Evolutionary conservation across 2,888 invertebrate species (phyloP).

Genomic region (Andrena flavipes): DNA sequence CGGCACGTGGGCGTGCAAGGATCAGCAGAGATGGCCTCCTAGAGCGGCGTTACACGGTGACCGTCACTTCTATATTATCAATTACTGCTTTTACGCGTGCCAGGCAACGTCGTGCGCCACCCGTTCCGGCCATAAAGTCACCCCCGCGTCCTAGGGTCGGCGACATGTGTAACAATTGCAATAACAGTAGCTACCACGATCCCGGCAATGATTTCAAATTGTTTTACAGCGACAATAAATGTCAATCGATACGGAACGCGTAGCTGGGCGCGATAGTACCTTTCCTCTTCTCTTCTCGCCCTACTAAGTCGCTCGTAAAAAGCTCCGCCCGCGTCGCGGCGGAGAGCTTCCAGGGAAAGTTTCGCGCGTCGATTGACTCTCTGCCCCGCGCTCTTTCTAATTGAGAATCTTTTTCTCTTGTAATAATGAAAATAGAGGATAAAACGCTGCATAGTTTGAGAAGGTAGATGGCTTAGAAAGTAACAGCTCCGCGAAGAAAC

Average conservation of each 20-base stretch:
- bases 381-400: background rate
- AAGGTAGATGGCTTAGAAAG: too few species aligned
- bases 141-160: slow-evolving; percentile 22
- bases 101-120: slow-evolving; percentile 4
- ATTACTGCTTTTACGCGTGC: slow-evolving; percentile 59
- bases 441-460: too few species aligned
- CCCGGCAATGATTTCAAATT: slow-evolving; percentile 72
- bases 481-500: too few species aligned
- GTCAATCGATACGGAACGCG: slow-evolving; percentile 62
- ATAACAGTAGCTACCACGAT: slow-evolving; percentile 71
- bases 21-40: slow-evolving; percentile 9
- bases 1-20: background rate
- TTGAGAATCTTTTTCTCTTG: slow-evolving; percentile 12
- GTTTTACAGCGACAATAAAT: slow-evolving; percentile 75
- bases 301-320: slow-evolving; percentile 10
- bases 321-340: background rate
- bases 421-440: background rate
- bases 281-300: background rate
- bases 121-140: slow-evolving; percentile 42
- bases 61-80: slow-evolving; percentile 50
- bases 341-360: slow-evolving; percentile 13
- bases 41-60: background rate
- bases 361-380: slow-evolving; percentile 31
- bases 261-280: background rate
- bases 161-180: slow-evolving; percentile 61